These are phyloP conservation scores for Coelopa frigida DNA, from an alignment of 1,140 invertebrate species.

Conservation along the genomic window DNA sequence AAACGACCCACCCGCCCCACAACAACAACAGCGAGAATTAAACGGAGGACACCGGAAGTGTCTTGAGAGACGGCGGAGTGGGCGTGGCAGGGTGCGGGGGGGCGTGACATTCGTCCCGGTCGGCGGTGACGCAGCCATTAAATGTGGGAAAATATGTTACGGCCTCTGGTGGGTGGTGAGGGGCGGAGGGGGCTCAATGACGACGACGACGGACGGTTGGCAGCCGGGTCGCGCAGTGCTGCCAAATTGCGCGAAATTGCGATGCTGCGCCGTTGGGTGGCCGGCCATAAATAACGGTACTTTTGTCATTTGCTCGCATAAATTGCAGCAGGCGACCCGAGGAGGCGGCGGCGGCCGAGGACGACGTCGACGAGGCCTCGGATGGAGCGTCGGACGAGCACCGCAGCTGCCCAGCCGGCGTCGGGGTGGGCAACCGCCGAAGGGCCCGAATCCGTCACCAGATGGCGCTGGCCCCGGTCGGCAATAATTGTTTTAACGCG, in stretches of 20 bases:
- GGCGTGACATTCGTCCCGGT: too few species aligned
- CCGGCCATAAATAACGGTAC: conserved; percentile 40
- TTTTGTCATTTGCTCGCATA: conserved; percentile 45
- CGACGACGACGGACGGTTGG: neutral
- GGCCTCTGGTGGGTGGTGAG: too few species aligned
- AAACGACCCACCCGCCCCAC: conserved; percentile 29
- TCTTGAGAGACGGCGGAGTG: too few species aligned
- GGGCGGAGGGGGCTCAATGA: too few species aligned
- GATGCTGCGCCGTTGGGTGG: conserved; percentile 25
- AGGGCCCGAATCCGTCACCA: too few species aligned
- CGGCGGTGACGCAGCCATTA: too few species aligned
- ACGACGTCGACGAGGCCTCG: neutral
- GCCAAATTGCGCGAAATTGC: conserved; percentile 43
- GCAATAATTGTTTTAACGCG: neutral
- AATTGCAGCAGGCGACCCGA: conserved; percentile 41
- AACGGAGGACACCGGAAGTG: neutral
- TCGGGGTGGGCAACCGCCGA: too few species aligned
- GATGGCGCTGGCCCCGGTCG: too few species aligned
- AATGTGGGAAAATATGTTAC: too few species aligned
- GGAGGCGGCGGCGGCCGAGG: too few species aligned
- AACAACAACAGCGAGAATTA: neutral
- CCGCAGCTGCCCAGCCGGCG: neutral
- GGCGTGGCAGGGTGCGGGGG: too few species aligned
- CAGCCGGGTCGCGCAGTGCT: conserved; percentile 16
- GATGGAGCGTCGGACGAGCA: neutral